Evolutionary conservation across 2,888 invertebrate genomes (phyloP), one percentile per base, ranked within the genome.

Genomic region (Tetrapedia diversipes): DNA sequence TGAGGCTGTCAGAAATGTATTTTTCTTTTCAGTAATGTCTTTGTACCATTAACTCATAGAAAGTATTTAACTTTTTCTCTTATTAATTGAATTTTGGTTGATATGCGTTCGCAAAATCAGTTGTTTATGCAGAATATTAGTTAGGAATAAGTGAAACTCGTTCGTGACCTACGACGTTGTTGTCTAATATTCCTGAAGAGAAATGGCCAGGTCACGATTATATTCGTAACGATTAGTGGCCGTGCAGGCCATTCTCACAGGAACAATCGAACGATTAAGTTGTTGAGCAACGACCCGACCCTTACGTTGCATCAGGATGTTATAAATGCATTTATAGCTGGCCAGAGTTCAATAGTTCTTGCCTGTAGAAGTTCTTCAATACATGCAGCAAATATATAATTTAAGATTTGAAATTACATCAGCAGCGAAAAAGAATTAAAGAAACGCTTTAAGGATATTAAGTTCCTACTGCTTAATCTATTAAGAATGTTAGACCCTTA

Each of bases 181-280:
- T 6, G 47, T 51, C 41, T 11, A 32, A 54, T 61, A 63, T 70
- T 34, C 51, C 47, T 8, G 27, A 56, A 34, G 37, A 61, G 56
- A 67, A 67, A 75, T 61, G 39, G 34, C 60, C 34, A 37, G 49
- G 66, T 75, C 66, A 61, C 61, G 76, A 75, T 61, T 64, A 72
- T 75, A 59, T 64, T 65, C 57, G 22, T 24, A 59, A 53, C 73
- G 74, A 75, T 65, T 74, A 60, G 65, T n/a, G 41, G 45, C 27
- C 37, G 29, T 27, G 11, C 73, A 14, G 24, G n/a, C 34, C 37
- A 65, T 65, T 75, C 75, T 60, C 74, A 65, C 73, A 65, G 65
- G 74, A 75, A 75, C 75, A 75, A 75, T 75, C 59, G 74, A 65
- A 54, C 74, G 75, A 75, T 75, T 73, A 73, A 54, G 47, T 65